Evolutionary conservation across 2,113 vertebrate genomes (phyloP).

Genomic region (Pelobates fuscus): DNA sequence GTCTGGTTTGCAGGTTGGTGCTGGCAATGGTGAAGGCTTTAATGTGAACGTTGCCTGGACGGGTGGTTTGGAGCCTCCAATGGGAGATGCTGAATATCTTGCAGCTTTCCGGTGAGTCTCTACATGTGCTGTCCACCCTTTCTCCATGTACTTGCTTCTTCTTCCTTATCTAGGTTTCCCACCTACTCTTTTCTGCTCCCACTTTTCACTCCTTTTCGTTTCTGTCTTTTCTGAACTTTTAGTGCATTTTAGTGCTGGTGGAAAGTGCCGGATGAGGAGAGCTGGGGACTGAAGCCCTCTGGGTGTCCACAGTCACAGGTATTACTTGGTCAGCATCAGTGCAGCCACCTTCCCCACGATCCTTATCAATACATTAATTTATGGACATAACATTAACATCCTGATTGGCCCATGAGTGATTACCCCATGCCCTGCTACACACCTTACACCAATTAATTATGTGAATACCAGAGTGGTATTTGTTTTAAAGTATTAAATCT

Average conservation of each 20-base stretch:
- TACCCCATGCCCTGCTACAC: not conserved
- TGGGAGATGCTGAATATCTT: conserved; percentile 93
- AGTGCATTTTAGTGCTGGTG: conserved; percentile 49
- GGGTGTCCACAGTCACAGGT: conserved; percentile 48
- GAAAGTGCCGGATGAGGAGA: conserved; percentile 50
- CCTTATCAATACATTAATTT: not conserved
- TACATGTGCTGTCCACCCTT: not conserved
- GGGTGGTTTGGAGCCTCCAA: conserved; percentile 82
- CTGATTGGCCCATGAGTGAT: not conserved
- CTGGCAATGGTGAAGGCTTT: conserved; percentile 81
- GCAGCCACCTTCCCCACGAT: conserved; percentile 21
- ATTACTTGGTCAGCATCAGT: conserved; percentile 34
- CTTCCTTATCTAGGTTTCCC: conserved; percentile 13
- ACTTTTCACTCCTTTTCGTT: conserved; percentile 52
- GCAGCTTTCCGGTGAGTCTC: conserved; percentile 85
- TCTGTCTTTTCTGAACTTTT: conserved; percentile 51
- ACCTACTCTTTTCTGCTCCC: conserved; percentile 24
- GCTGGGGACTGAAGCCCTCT: conserved; percentile 49
- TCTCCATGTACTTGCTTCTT: not conserved
- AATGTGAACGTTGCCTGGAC: conserved; percentile 92
- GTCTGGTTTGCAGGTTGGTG: conserved; percentile 76
- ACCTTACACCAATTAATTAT: not conserved
- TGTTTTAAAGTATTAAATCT: too few species aligned
- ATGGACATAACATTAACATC: not conserved
- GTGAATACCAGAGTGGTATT: too few species aligned